Percentiles rank a stretch among this genome's conserved stretches.
Evolutionary conservation across 2,113 vertebrate species (phyloP).

Genomic region (Scalopus aquaticus): DNA sequence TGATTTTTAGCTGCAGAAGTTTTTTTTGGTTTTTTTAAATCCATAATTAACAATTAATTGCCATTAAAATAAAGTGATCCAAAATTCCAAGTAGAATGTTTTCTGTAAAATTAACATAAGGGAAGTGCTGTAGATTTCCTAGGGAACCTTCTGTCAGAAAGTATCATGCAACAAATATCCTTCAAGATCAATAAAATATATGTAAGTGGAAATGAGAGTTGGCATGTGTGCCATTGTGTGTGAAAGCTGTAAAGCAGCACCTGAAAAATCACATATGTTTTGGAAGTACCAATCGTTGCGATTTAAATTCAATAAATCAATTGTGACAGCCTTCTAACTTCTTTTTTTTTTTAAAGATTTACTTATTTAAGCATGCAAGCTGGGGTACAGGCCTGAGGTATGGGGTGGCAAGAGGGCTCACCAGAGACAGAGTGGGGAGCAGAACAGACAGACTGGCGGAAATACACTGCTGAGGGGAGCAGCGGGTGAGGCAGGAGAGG

Average conservation of each 20-base stretch:
- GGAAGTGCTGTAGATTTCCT: neutral
- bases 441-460: no score
- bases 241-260: neutral
- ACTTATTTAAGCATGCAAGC: no score
- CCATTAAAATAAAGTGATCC: neutral
- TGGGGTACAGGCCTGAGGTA: no score
- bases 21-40: neutral
- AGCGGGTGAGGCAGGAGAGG: no score
- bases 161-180: neutral
- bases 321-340: neutral
- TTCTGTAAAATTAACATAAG: neutral
- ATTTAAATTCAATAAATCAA: constrained; percentile 3
- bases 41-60: neutral
- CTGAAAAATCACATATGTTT: neutral
- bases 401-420: no score
- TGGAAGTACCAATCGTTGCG: neutral
- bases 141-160: neutral
- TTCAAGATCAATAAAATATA: neutral
- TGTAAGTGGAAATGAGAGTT: neutral
- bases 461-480: no score
- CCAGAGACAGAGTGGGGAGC: no score
- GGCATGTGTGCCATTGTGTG: neutral
- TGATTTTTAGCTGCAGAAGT: neutral
- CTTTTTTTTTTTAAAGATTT: no score
- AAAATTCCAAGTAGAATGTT: neutral